Conservation (phyloP, 2,888 invertebrate genomes). For the Girardia tigrina region DNA sequence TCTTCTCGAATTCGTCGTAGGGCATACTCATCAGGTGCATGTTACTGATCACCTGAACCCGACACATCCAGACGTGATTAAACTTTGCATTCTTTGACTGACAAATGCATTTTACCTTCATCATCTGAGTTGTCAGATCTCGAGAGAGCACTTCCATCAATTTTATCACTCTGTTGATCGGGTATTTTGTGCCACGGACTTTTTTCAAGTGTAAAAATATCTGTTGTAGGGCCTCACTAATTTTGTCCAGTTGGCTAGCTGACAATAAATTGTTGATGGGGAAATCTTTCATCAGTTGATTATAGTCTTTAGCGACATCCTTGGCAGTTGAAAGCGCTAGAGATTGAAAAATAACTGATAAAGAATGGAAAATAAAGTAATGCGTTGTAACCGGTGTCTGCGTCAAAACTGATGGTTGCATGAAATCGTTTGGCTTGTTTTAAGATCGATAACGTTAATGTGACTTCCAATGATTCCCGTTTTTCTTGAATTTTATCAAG, state of each 20-base stretch:
- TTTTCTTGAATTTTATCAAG: slow-evolving; percentile 90
- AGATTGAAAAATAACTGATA: not conserved
- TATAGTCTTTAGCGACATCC: slow-evolving; percentile 89
- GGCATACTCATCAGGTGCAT: slow-evolving; percentile 91
- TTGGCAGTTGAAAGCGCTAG: slow-evolving; percentile 56
- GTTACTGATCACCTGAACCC: slow-evolving; percentile 51
- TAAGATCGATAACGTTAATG: slow-evolving; percentile 81
- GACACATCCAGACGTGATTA: not conserved
- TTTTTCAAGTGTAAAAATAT: slow-evolving; percentile 88
- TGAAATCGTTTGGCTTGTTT: slow-evolving; percentile 97
- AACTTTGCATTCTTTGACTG: no score
- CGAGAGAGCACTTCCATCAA: slow-evolving; percentile 93
- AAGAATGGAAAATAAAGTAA: not conserved
- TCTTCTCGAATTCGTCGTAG: slow-evolving; percentile 84
- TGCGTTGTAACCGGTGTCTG: slow-evolving; percentile 64
- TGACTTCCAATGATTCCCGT: slow-evolving; percentile 81
- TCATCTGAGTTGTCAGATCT: slow-evolving; percentile 77
- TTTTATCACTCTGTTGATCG: slow-evolving; percentile 77
- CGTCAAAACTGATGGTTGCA: slow-evolving; percentile 95
- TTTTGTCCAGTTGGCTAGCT: slow-evolving; percentile 80
- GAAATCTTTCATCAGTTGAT: slow-evolving; percentile 96
- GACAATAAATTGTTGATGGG: slow-evolving; percentile 91
- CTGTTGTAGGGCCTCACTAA: slow-evolving; percentile 70
- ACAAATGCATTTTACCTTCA: slow-evolving; percentile 66
- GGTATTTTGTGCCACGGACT: slow-evolving; percentile 71